These are phyloP conservation scores for Nemapogon koenigi DNA, from an alignment of 2,888 invertebrate species.

Conservation along the genomic window DNA sequence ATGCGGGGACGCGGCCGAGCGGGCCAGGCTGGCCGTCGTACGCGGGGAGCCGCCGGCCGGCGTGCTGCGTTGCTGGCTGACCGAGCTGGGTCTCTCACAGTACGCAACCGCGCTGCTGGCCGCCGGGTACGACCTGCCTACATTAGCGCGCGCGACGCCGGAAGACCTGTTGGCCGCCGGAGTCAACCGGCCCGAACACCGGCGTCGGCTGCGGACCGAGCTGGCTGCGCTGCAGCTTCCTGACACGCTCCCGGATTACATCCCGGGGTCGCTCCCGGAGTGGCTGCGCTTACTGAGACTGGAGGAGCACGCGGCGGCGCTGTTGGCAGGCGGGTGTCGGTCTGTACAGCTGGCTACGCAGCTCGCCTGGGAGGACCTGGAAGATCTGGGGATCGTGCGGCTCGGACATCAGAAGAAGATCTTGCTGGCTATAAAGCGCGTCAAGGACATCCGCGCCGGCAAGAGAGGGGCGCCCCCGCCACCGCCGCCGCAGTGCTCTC, in stretches of 20 bases:
- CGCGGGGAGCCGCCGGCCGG: conserved; percentile 55
- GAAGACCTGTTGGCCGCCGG: conserved; percentile 90
- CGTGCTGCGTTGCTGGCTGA: conserved; percentile 93
- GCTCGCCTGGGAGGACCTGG: conserved; percentile 98
- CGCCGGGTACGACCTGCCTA: conserved; percentile 97
- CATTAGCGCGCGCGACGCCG: conserved; percentile 98
- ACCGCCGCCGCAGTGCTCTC: neutral
- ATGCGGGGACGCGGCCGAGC: conserved; percentile 75
- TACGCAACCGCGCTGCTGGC: conserved; percentile 92
- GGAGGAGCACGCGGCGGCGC: conserved; percentile 89
- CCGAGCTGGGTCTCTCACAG: conserved; percentile 93
- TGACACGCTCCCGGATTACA: conserved; percentile 94
- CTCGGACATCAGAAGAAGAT: conserved; percentile 99
- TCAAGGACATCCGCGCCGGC: conserved; percentile 91
- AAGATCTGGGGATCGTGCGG: conserved; percentile 94
- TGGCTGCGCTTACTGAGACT: conserved; percentile 92
- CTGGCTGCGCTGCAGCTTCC: conserved; percentile 93
- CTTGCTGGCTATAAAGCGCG: conserved; percentile 93
- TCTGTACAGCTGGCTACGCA: conserved; percentile 94
- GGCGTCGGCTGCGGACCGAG: conserved; percentile 95
- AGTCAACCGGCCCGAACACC: conserved; percentile 96
- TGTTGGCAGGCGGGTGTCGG: conserved; percentile 92
- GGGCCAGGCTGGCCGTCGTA: conserved; percentile 27
- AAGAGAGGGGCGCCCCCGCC: conserved; percentile 60
- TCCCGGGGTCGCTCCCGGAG: conserved; percentile 92